Evolutionary conservation across 1,140 invertebrate species (phyloP).

Genomic region (Drosophila nikananu): DNA sequence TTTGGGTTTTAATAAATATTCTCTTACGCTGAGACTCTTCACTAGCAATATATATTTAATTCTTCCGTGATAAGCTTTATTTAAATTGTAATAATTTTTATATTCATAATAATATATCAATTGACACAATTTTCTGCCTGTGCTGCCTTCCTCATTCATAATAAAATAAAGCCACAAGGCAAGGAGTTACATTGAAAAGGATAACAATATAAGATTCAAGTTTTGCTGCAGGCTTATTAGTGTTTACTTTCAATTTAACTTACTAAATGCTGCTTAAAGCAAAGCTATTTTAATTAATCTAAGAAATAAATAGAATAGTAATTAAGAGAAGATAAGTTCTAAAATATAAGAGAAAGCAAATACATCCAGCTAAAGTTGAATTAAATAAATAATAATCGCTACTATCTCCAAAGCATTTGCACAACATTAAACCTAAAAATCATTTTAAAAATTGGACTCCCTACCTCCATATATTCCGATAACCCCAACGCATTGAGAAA

Average conservation of each 20-base stretch:
- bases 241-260: constrained; percentile 9
- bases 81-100: neutral
- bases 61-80: neutral
- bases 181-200: neutral
- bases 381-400: neutral
- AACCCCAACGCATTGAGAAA: neutral
- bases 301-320: neutral
- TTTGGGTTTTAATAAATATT: neutral
- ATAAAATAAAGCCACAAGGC: neutral
- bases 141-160: neutral
- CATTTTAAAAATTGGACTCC: neutral
- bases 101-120: neutral
- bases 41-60: neutral
- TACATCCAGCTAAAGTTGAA: too few relatives aligned
- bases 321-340: too few relatives aligned
- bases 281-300: too few relatives aligned
- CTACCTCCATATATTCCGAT: neutral
- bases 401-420: neutral
- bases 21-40: neutral
- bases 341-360: too few relatives aligned
- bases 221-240: neutral
- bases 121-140: neutral
- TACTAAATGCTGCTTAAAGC: neutral
- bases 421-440: neutral
- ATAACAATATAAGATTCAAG: neutral